These are phyloP conservation scores for Sinhomidia bicolor DNA, from an alignment of 2,888 invertebrate species.

Conservation along the genomic window DNA sequence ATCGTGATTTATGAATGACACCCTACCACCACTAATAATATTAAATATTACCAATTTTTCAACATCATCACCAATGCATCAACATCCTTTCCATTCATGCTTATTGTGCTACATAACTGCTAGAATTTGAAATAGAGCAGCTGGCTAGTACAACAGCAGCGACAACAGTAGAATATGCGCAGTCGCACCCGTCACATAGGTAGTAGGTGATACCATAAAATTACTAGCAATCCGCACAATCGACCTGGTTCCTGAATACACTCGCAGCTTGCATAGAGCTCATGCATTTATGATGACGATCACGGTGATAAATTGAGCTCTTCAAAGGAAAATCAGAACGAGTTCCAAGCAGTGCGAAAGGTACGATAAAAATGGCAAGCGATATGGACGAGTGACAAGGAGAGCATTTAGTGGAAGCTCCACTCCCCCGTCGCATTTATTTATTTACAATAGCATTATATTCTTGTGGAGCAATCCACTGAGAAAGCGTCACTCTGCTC, in stretches of 20 bases:
- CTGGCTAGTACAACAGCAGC: not conserved
- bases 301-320: slow-evolving; percentile 6
- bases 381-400: too few species aligned
- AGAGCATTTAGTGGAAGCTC: too few species aligned
- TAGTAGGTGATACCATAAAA: not conserved
- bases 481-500: not conserved
- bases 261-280: slow-evolving; percentile 6
- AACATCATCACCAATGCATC: not conserved
- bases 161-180: not conserved
- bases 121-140: slow-evolving; percentile 9
- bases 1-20: not conserved
- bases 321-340: not conserved
- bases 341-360: too few species aligned
- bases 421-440: too few species aligned
- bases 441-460: too few species aligned
- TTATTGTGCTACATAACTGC: not conserved
- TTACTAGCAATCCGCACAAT: not conserved
- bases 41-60: not conserved
- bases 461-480: not conserved
- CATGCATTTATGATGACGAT: slow-evolving; percentile 1
- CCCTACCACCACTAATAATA: not conserved
- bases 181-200: not conserved
- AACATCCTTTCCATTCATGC: not conserved
- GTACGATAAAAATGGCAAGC: too few species aligned
- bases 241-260: slow-evolving; percentile 28